Evolutionary conservation across 2,888 invertebrate genomes (phyloP), one percentile per base, ranked within the genome.

Genomic region (Mamestra brassicae): DNA sequence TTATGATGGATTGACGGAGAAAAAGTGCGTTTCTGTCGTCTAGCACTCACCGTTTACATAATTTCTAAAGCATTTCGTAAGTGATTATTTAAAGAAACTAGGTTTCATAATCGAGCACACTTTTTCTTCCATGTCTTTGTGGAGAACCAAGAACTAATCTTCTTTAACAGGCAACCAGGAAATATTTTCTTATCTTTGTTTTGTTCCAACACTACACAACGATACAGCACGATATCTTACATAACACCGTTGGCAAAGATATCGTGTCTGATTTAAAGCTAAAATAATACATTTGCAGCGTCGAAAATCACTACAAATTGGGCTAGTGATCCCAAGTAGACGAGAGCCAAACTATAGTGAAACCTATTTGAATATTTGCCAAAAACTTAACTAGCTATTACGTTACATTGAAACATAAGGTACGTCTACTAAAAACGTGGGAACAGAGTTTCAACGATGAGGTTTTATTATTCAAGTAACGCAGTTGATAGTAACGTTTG

Each of bases 371-470:
- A 86, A 76, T 63, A 75, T 78, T 60, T 86, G 85, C 85, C 85
- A 85, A 81, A 84, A 86, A 73, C 71, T 75, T 70, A 78, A 85
- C 86, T 81, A 86, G 76, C 78, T 71, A 78, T 67, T 83, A 83
- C 73, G 64, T 80, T 64, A 76, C 77, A 69, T 76, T 58, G 58
- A 64, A 71, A 78, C 58, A 52, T 63, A 58, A 71, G 70, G 57
- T 74, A 64, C 34, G 76, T 52, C 52, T 17, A 52, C 17, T 17
- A 17, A 52, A 52, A 52, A 4, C 42, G 42, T 42, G 4, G 7
- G 17, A 7, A 52, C 6, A 6, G 4, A 52, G 52, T 17, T 52
- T 17, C 6, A 17, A 17, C 0, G 52, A 17, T 52, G 52, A 11
- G 45, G 2, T 7, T 45, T 45, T 4, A 45, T 26, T 26, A 26